phyloP scores from a whole-genome alignment of 2,888 invertebrate species.

The Euplexia lucipara region DNA sequence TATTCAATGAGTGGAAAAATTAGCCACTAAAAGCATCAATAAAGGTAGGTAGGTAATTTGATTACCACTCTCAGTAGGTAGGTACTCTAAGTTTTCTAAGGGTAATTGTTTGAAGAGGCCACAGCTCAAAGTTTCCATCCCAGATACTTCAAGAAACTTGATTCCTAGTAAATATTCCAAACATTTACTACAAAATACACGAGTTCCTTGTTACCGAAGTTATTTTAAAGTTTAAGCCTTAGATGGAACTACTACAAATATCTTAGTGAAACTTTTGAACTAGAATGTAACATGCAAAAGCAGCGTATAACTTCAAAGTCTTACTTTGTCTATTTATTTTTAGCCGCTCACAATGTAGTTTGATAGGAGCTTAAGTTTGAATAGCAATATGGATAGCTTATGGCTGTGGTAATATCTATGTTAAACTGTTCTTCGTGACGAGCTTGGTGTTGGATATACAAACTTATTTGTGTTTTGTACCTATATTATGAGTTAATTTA shows the following conservation, averaged over 20 bases:
- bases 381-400: not conserved
- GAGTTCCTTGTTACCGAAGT: conserved; percentile 25
- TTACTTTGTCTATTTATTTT: conserved; percentile 21
- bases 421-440: no score
- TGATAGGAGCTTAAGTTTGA: conserved; percentile 1
- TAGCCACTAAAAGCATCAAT: no score
- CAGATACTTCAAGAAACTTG: conserved; percentile 5
- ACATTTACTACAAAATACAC: conserved; percentile 5
- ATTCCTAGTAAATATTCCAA: conserved; percentile 14
- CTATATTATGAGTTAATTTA: no score
- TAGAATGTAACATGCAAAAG: conserved; percentile 19
- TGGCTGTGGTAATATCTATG: not conserved
- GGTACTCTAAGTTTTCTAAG: not conserved
- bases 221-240: conserved; percentile 2
- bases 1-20: no score
- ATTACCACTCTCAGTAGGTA: not conserved
- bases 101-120: not conserved
- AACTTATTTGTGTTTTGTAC: no score
- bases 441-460: no score
- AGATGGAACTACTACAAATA: conserved; percentile 8
- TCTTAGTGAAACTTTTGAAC: conserved; percentile 19
- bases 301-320: conserved; percentile 4
- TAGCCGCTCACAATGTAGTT: conserved; percentile 20
- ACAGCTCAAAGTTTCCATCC: not conserved
- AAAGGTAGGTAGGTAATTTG: no score